phyloP scores from a whole-genome alignment of 2,797 vertebrate species.

The Cryptoblepharus egeriae region DNA sequence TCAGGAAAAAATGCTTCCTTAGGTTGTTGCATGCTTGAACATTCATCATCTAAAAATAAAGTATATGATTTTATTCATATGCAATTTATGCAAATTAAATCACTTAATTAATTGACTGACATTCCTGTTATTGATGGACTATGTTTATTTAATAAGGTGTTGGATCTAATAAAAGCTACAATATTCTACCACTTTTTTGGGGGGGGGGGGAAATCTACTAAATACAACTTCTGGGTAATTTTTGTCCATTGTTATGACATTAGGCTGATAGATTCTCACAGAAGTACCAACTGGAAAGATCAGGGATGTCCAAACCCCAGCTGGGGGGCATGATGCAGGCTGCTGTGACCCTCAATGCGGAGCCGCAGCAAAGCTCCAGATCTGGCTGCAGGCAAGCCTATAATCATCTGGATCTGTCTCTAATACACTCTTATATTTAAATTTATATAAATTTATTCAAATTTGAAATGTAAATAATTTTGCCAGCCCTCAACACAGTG shows the following conservation, averaged over 20 bases:
- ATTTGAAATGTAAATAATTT: too few relatives aligned
- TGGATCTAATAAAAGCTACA: neutral
- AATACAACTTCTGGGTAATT: too few relatives aligned
- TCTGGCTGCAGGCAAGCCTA: too few relatives aligned
- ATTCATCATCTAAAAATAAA: neutral
- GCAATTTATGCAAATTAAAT: neutral
- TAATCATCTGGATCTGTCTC: too few relatives aligned
- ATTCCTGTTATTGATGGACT: neutral
- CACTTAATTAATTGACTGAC: neutral
- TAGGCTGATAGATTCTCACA: too few relatives aligned
- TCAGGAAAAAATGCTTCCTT: neutral
- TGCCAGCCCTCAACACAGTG: too few relatives aligned
- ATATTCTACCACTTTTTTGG: neutral
- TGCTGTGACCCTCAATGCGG: too few relatives aligned
- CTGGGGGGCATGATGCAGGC: too few relatives aligned
- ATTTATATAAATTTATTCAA: too few relatives aligned
- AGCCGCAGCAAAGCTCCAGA: too few relatives aligned
- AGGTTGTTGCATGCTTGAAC: neutral
- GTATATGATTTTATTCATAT: neutral
- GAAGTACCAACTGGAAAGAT: neutral
- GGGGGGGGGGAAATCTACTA: neutral
- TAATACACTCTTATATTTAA: too few relatives aligned
- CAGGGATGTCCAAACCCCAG: too few relatives aligned
- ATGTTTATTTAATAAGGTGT: neutral
- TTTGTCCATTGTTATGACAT: neutral